Percentiles rank a stretch among this genome's conserved stretches.
These are phyloP conservation scores for Fragum whitleyi DNA, from an alignment of 2,888 invertebrate species.

Conservation along the genomic window DNA sequence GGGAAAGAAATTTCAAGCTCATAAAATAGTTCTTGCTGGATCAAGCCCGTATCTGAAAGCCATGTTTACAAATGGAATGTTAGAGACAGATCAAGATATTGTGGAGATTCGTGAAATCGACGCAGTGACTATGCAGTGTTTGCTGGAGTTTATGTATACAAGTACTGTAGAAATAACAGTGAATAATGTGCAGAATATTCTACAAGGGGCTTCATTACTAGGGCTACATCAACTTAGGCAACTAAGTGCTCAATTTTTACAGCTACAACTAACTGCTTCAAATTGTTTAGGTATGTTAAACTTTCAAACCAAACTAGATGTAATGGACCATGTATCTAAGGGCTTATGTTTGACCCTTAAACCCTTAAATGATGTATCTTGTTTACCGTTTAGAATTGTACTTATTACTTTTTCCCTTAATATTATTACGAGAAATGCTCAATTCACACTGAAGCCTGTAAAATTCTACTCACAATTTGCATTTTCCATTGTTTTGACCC, in stretches of 20 bases:
- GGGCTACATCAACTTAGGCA: constrained; percentile 78
- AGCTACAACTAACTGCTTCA: constrained; percentile 81
- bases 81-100: constrained; percentile 79
- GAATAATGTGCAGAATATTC: constrained; percentile 81
- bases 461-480: too few relatives aligned
- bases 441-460: too few relatives aligned
- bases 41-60: constrained; percentile 83
- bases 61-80: constrained; percentile 84
- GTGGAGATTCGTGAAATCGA: constrained; percentile 82
- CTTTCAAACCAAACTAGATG: too few relatives aligned
- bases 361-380: too few relatives aligned
- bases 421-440: too few relatives aligned
- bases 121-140: constrained; percentile 78
- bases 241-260: constrained; percentile 81
- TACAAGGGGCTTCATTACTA: constrained; percentile 82
- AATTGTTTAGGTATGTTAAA: constrained; percentile 81
- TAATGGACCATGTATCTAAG: too few relatives aligned
- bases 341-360: too few relatives aligned
- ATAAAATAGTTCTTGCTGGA: constrained; percentile 82
- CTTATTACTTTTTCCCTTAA: too few relatives aligned
- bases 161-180: constrained; percentile 81
- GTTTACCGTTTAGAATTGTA: too few relatives aligned
- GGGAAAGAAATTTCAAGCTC: constrained; percentile 79
- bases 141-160: constrained; percentile 83
- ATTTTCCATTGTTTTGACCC: too few relatives aligned